Evolutionary conservation across 2,113 vertebrate genomes (phyloP).

Genomic region (Nettapus auritus): DNA sequence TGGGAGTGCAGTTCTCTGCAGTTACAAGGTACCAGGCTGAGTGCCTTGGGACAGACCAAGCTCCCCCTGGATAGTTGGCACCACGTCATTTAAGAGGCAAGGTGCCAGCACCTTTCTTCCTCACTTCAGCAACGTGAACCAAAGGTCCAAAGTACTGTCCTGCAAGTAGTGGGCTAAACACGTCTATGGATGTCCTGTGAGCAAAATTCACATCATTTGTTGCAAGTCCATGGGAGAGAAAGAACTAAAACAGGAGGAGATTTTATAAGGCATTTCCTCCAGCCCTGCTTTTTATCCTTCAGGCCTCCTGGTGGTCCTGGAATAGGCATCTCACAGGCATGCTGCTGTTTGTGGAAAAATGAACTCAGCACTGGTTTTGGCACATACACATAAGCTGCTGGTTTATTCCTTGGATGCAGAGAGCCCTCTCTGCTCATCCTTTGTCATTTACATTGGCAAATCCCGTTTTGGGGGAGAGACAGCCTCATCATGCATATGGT

Average conservation of each 20-base stretch:
- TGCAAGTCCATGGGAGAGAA: background rate
- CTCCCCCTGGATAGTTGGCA: background rate
- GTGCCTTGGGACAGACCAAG: background rate
- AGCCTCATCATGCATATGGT: background rate
- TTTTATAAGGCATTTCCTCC: background rate
- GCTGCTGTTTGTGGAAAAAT: background rate
- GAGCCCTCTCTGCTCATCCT: background rate
- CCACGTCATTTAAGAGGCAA: background rate
- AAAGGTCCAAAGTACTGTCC: background rate
- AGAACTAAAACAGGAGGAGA: background rate
- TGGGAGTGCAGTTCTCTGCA: background rate
- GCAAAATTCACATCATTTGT: background rate
- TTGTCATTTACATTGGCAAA: background rate
- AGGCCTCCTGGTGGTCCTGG: background rate
- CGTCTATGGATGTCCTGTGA: background rate
- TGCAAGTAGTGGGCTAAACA: background rate
- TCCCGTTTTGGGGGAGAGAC: background rate
- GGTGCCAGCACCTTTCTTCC: background rate
- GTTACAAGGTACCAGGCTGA: background rate
- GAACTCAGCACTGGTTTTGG: background rate
- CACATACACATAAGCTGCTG: background rate
- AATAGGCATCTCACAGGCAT: background rate
- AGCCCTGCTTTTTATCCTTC: background rate
- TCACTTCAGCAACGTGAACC: background rate
- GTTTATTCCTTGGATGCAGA: background rate